phyloP scores from a whole-genome alignment of 2,113 vertebrate genomes.

The Corydoras maculifer region DNA sequence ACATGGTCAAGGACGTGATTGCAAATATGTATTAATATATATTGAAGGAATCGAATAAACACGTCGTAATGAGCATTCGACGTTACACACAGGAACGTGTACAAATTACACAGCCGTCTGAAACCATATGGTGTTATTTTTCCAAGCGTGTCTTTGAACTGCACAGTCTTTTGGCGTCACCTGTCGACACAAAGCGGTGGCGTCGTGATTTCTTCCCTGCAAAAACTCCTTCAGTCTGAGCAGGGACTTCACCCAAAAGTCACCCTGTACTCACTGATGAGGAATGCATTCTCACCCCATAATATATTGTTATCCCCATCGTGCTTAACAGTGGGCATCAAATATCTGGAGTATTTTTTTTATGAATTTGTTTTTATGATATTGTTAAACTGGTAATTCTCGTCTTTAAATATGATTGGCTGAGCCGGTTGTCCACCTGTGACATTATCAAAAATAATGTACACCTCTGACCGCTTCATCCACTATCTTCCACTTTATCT shows the following conservation, averaged over 20 bases:
- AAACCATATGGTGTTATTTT: conserved; percentile 6
- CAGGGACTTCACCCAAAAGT: not conserved
- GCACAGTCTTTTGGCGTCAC: conserved; percentile 36
- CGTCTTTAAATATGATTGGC: too few species aligned
- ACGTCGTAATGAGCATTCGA: not conserved
- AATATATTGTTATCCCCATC: too few species aligned
- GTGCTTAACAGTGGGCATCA: too few species aligned
- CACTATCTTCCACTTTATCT: too few species aligned
- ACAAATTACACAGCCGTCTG: not conserved
- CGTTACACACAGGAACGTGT: not conserved
- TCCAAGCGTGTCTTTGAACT: not conserved
- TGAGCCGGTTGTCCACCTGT: too few species aligned
- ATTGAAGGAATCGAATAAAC: not conserved
- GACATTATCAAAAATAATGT: too few species aligned
- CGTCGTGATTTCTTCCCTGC: not conserved
- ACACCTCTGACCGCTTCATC: too few species aligned
- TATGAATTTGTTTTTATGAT: too few species aligned
- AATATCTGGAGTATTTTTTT: too few species aligned
- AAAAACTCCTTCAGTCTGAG: not conserved
- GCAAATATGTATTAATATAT: not conserved
- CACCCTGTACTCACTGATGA: too few species aligned
- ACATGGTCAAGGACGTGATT: not conserved
- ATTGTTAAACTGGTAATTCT: too few species aligned
- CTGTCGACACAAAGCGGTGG: conserved; percentile 25
- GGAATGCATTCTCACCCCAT: too few species aligned